These are phyloP conservation scores for Sphaerophoria rueppellii DNA, from an alignment of 2,888 invertebrate species.

Conservation along the genomic window DNA sequence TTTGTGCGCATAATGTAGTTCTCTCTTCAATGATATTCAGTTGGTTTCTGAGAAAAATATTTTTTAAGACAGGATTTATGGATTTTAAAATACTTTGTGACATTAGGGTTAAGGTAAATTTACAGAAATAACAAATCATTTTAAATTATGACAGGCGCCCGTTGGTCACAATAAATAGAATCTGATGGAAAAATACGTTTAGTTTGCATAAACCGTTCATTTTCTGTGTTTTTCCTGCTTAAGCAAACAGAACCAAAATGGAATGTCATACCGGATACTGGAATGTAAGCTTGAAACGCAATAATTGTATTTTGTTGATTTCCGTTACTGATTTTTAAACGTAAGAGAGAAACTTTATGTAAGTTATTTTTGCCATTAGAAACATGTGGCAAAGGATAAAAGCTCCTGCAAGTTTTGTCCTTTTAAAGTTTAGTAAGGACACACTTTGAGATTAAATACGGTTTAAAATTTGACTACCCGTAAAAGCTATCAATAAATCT, in stretches of 20 bases:
- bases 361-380: neutral
- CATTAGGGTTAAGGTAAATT: neutral
- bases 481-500: too few species aligned
- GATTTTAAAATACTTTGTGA: slow-evolving; percentile 30
- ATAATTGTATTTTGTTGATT: too few species aligned
- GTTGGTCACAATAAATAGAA: neutral
- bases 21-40: slow-evolving; percentile 10
- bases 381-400: neutral
- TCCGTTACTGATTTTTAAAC: too few species aligned
- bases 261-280: too few species aligned
- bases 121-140: slow-evolving; percentile 59
- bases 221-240: too few species aligned
- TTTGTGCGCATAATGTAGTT: neutral
- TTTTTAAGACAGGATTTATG: slow-evolving; percentile 26
- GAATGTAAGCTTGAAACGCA: too few species aligned
- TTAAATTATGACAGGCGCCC: slow-evolving; percentile 55
- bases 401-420: neutral
- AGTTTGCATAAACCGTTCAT: neutral
- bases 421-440: too few species aligned
- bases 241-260: too few species aligned
- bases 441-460: too few species aligned
- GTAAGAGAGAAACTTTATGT: too few species aligned
- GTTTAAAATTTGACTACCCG: too few species aligned
- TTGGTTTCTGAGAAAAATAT: slow-evolving; percentile 32
- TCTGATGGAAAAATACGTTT: neutral